Conservation (phyloP, 2,888 invertebrate genomes). For the Hypena proboscidalis region DNA sequence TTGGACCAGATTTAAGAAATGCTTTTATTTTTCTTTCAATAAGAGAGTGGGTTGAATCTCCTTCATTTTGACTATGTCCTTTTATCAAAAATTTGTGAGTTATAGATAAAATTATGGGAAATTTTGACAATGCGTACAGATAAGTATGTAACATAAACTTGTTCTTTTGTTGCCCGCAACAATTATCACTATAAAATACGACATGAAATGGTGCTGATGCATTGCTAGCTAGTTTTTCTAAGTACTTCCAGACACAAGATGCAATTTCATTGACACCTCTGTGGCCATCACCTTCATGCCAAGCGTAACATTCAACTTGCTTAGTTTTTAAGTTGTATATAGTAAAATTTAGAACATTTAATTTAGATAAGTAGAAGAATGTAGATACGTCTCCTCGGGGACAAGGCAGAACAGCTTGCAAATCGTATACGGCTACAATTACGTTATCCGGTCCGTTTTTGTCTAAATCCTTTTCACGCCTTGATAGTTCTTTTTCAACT, state of each 20-base stretch:
- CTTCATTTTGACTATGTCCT: background rate
- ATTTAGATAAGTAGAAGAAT: conserved; percentile 5
- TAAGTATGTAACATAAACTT: no score
- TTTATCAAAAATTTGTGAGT: background rate
- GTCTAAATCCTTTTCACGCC: no score
- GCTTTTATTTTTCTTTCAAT: no score
- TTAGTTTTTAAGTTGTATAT: conserved; percentile 7
- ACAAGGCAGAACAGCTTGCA: conserved; percentile 8
- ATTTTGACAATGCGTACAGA: background rate
- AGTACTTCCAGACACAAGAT: background rate
- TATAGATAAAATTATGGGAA: background rate
- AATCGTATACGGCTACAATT: conserved; percentile 16
- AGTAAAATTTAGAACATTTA: conserved; percentile 7
- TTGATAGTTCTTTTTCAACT: no score
- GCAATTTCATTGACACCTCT: conserved; percentile 3
- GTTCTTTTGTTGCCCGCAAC: no score
- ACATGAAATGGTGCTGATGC: no score
- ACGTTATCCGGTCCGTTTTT: no score
- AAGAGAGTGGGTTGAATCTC: no score
- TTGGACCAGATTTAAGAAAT: no score
- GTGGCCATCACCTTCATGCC: conserved; percentile 1
- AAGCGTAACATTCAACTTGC: conserved; percentile 2
- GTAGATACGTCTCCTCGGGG: conserved; percentile 2
- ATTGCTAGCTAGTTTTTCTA: background rate
- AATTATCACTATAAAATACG: no score